Evolutionary conservation across 1,140 invertebrate species (phyloP), one percentile per base, ranked within the genome.

Genomic region (Drusus annulatus): DNA sequence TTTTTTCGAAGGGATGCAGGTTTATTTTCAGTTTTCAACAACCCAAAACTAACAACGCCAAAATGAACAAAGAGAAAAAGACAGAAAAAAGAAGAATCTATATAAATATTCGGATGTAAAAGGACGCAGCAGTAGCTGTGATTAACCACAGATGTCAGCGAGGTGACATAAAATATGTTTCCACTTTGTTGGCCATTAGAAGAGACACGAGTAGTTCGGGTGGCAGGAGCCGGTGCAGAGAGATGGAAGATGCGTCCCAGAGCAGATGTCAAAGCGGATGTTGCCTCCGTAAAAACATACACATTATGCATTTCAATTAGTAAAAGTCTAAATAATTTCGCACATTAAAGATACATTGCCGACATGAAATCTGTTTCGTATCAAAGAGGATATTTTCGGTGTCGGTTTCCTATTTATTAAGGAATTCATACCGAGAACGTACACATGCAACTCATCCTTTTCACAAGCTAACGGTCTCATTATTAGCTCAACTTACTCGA

Each of bases 131-230:
- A 5, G 5, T 5, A 10, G 54, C 5, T n/a, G 54, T 56, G 80
- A 83, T 83, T 80, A 83, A 83, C 56, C 73, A 76, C 81, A 83
- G 75, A 83, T 83, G 81, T 83, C 79, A 60, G 68, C 17, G 73
- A 78, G 79, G 76, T 78, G 81, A 83, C 79, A 65, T 76, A 78
- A 83, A 83, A 83, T 83, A 80, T 83, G 81, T 83, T 83, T 83
- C 81, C 81, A 83, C 81, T 83, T 83, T 83, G 81, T 83, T 75
- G 69, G 51, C 23, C 52, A 77, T 73, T 77, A 78, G 58, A 77
- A 81, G 68, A 77, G 73, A 51, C 56, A 31, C 62, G 28, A 78
- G 45, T 78, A 69, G 45, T 78, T 56, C 36, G n/a, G 21, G 62
- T 69, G 23, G 56, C 25, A 28, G 23, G 23, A 25, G 60, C 50